These are phyloP conservation scores for Dreissena polymorpha DNA, from an alignment of 1,140 invertebrate species.

Conservation along the genomic window DNA sequence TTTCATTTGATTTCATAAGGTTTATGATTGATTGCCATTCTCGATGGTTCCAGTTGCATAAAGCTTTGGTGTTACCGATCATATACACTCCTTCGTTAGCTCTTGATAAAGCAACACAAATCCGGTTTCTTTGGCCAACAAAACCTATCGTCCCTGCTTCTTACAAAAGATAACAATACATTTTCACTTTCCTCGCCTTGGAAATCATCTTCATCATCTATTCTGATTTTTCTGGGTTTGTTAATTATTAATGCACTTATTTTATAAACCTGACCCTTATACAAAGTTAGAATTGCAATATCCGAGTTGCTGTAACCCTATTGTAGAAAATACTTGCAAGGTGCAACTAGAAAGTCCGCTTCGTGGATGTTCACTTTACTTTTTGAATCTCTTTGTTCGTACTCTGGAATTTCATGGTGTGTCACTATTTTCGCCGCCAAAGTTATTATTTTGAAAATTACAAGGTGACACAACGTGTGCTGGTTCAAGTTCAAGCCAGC, in stretches of 20 bases:
- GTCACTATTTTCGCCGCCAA: too few relatives aligned
- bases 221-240: constrained; percentile 70
- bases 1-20: constrained; percentile 53
- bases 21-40: constrained; percentile 78
- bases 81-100: constrained; percentile 87
- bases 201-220: constrained; percentile 88
- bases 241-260: constrained; percentile 68
- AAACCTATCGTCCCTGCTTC: constrained; percentile 89
- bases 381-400: constrained; percentile 64
- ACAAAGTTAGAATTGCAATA: constrained; percentile 79
- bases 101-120: constrained; percentile 91
- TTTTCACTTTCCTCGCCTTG: constrained; percentile 92
- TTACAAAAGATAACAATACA: constrained; percentile 90
- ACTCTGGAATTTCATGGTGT: constrained; percentile 71
- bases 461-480: constrained; percentile 77
- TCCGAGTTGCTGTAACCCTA: constrained; percentile 74
- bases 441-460: constrained; percentile 72
- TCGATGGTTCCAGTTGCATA: constrained; percentile 73
- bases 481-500: constrained; percentile 68
- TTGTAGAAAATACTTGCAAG: constrained; percentile 77
- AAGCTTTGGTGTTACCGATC: constrained; percentile 85
- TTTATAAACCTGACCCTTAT: constrained; percentile 75
- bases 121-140: constrained; percentile 86
- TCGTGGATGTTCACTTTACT: constrained; percentile 74
- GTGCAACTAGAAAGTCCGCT: constrained; percentile 63